Evolutionary conservation across 2,797 vertebrate species (phyloP), one percentile per base, ranked within the genome.

Genomic region (Botia almorhae): DNA sequence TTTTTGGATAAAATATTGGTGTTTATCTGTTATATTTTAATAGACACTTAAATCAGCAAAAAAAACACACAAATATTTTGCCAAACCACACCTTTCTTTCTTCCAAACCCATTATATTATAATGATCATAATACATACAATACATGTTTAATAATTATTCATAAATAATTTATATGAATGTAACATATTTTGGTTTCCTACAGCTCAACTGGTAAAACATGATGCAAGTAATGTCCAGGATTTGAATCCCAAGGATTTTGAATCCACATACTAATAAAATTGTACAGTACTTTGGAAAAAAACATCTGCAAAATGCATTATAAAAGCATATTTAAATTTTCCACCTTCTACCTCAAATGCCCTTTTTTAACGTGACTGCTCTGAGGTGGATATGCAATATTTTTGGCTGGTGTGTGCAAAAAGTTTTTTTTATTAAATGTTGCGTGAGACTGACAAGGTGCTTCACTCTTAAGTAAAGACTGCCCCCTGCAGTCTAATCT

Each of bases 401-500:
- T 29, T 53, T 67, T 67, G 48, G 7, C 2, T 1, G 7, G 1
- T 60, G 65, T 21, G 39, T 29, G 65, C 12, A 69, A 48, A 58
- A 6, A 39, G 17, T 29, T 48, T 60, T 23, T 56, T 26, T 50
- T 8, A 17, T 8, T 43, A n/a, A 19, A 69, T 21, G 14, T 50
- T 48, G 0, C 5, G 0, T 36, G 19, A 69, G 64, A 56, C 8
- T 19, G 14, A 77, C 4, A 43, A 1, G 19, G 23, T 12, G 1
- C 10, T 48, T 60, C 1, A 39, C 51, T 53, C 4, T n/a, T 64
- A 16, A 43, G 63, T 13, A n/a, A 64, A 43, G 8, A 79, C 58
- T 79, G 77, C 48, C 77, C 69, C 58, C 77, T 79, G 77, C 77
- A 63, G 68, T 61, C 6, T 17, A 36, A 61, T 4, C 2, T 16